Base-by-base conservation (phyloP, 2,797 vertebrate genomes). In the Champsocephalus gunnari region DNA sequence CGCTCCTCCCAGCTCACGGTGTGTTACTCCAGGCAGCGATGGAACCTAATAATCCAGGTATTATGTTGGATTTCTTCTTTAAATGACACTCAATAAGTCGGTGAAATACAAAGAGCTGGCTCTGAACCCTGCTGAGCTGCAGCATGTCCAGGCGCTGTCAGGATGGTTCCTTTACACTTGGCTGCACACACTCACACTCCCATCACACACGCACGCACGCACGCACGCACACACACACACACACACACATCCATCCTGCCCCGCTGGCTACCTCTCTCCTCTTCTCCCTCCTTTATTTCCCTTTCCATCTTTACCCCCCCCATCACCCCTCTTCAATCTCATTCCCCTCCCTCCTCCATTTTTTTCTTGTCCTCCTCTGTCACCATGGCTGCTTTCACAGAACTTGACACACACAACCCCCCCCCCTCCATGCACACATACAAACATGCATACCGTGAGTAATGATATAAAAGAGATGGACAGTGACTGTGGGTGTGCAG, bases 121-220 rank as follows among this genome's bases (percentile, higher is more conserved):
- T 74, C 58, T 24, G 64, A 71, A 14, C 60, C 53, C 48, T 66
- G 71, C 73, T 71, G 75, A 75, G 61, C 71, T 70, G 75, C 73
- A 73, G 64, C 76, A 83, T 78, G 82, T 83, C 9, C 62, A 74
- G 66, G 63, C 79, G 84, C 79, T 84, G 85, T 87, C 85, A 79
- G 70, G 57, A 84, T 82, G 47, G 79, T 81, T 80, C 80, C 69
- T 78, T 74, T 68, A 76, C 85, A 82, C 85, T 77, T 80, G 83
- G 64, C 69, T 85, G 81, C 81, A 80, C 79, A 69, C 64, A 28
- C 44, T 60, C 66, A 76, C 79, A 75, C 64, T 61, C 50, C 60
- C 64, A 49, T 1, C 6, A 48, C 24, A 12, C 34, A 47, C 66
- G 53, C 38, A 55, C 38, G 64, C 61, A 71, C 41, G 66, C 53